Evolutionary conservation across 2,888 invertebrate genomes (phyloP).

Genomic region (Quadroppia sp.): DNA sequence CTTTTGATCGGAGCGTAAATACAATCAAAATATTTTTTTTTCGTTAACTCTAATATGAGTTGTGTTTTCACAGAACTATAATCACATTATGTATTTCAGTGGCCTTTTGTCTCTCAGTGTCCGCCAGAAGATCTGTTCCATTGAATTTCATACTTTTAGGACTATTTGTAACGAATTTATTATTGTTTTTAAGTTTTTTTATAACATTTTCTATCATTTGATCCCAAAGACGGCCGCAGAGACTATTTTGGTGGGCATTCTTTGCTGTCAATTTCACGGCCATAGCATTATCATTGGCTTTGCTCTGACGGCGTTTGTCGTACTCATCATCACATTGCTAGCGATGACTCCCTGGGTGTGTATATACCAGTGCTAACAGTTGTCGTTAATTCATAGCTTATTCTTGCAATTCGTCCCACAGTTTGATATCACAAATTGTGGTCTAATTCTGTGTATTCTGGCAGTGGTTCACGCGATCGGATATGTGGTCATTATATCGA

Average conservation of each 20-base stretch:
- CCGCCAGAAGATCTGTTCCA: neutral
- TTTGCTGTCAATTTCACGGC: neutral
- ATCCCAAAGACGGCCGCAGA: neutral
- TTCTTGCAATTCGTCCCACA: neutral
- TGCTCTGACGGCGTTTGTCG: neutral
- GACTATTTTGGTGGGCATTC: neutral
- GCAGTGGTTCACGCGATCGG: neutral
- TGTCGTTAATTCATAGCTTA: neutral
- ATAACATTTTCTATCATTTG: neutral
- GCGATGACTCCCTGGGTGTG: neutral
- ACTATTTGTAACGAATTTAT: neutral
- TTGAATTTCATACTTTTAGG: slow-evolving; percentile 1
- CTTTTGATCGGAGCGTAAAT: no score
- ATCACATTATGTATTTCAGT: neutral
- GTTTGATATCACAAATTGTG: slow-evolving; percentile 15
- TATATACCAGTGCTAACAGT: no score
- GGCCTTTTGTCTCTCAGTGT: neutral
- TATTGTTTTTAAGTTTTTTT: neutral
- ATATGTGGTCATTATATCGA: neutral
- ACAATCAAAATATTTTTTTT: no score
- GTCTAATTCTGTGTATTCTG: neutral
- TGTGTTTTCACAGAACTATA: neutral
- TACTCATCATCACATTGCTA: neutral
- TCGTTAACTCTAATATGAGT: neutral
- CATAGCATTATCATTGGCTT: neutral